Percentiles rank a stretch among this genome's conserved stretches.
These are phyloP conservation scores for Gandaritis pyraliata DNA, from an alignment of 2,888 invertebrate species.

Conservation along the genomic window DNA sequence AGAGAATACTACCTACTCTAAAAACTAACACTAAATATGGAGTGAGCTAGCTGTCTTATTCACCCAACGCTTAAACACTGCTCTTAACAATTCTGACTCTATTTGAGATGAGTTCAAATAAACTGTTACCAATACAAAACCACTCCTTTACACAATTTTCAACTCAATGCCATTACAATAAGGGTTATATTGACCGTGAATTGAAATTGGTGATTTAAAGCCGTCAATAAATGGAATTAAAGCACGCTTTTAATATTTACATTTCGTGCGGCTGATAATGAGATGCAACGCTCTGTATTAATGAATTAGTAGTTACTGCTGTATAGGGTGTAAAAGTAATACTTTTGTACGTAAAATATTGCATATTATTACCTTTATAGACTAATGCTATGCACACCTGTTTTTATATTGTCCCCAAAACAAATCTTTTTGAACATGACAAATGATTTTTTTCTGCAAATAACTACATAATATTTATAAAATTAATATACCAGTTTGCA, in stretches of 20 bases:
- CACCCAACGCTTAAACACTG: slow-evolving; percentile 45
- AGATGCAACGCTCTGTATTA: slow-evolving; percentile 50
- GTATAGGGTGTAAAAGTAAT: background rate
- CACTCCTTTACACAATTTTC: background rate
- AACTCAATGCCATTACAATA: slow-evolving; percentile 12
- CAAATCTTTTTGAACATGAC: no score
- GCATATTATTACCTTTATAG: no score
- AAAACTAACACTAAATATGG: no score
- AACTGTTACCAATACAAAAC: slow-evolving; percentile 38
- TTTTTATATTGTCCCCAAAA: no score
- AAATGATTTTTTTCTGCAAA: no score
- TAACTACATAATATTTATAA: no score
- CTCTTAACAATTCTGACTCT: slow-evolving; percentile 54
- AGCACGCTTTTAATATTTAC: slow-evolving; percentile 63
- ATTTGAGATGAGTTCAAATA: slow-evolving; percentile 48
- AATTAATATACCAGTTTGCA: no score
- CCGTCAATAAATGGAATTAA: slow-evolving; percentile 58
- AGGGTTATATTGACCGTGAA: slow-evolving; percentile 2
- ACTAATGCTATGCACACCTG: no score
- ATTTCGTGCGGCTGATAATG: slow-evolving; percentile 56
- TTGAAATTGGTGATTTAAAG: slow-evolving; percentile 9
- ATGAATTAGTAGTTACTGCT: slow-evolving; percentile 36
- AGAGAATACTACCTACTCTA: no score
- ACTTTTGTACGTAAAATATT: background rate
- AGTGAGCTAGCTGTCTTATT: slow-evolving; percentile 10